Evolutionary conservation across 2,888 invertebrate genomes (phyloP).

Genomic region (Trachelus iudaicus): DNA sequence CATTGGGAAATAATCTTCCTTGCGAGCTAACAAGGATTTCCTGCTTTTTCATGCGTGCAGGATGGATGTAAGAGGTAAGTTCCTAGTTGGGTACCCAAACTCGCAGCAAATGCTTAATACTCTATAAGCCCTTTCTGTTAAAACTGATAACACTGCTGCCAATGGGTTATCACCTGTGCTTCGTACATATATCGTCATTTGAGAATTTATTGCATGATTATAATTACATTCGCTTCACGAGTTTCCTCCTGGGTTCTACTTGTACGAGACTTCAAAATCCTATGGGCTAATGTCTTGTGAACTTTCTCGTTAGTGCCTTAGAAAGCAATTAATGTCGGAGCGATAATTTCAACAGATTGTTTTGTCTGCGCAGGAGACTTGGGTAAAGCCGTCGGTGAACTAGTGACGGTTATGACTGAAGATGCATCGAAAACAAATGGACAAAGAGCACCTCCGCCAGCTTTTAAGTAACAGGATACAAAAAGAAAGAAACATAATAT

Average conservation of each 20-base stretch:
- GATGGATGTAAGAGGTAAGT: conserved; percentile 66
- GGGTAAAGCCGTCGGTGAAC: conserved; percentile 86
- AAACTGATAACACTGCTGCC: neutral
- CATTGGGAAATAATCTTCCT: neutral
- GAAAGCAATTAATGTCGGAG: neutral
- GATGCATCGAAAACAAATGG: conserved; percentile 67
- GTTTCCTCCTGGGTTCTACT: neutral
- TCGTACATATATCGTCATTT: neutral
- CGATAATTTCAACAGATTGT: conserved; percentile 4
- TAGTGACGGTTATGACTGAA: conserved; percentile 91
- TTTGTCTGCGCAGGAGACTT: conserved; percentile 76
- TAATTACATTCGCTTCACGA: neutral
- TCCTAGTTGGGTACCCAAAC: conserved; percentile 1
- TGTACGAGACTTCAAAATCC: neutral
- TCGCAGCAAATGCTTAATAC: neutral
- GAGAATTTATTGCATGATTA: neutral
- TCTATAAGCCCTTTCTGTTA: neutral
- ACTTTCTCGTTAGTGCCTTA: neutral
- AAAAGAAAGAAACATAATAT: conserved; percentile 14
- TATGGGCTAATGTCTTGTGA: neutral
- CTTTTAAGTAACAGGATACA: conserved; percentile 49
- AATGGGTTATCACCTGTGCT: neutral
- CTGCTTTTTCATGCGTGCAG: conserved; percentile 51
- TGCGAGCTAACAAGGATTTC: neutral
- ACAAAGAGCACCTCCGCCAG: conserved; percentile 57